Evolutionary conservation across 2,797 vertebrate genomes (phyloP), one percentile per base, ranked within the genome.

Genomic region (Sebastes iracundus): DNA sequence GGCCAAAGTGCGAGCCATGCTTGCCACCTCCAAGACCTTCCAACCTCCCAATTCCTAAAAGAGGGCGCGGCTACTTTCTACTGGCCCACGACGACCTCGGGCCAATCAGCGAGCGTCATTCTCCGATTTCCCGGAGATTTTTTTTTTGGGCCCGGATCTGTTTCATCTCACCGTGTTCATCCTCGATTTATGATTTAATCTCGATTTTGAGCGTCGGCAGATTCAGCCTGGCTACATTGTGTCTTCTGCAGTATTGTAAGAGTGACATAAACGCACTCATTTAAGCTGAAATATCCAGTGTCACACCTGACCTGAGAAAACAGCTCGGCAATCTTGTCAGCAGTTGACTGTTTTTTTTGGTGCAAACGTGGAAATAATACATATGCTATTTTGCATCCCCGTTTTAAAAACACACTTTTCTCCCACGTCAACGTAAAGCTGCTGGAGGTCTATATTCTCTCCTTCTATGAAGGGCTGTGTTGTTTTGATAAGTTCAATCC

Each of bases 1-100:
- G 98, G 98, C 97, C 94, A 99, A 99, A 97, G 98, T 99, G 80
- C 96, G 98, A 91, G 99, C 98, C 35, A 99, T 99, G 99, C 96
- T 99, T 63, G 98, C 98, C 76, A 96, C 97, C 84, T 99, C 98
- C 76, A 99, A 99, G 94, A 97, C 97, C 93, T 96, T 98, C 90
- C 97, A 97, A 61, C 96, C 96, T 77, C 97, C 96, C 81, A 95
- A 94, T 59, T 97, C 97, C 92, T 99, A 95, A 97, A 94, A 94
- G 84, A 93, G 93, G 18, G 4, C 12, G 2, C 2, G 46, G 27
- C 9, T 33, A 38, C 35, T 38, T 55, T 22, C 72, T 30, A 32
- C 81, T 35, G 28, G 63, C 52, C 16, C 42, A 78, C 20, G 55
- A 83, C 79, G 73, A 79, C 73, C 25, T 74, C 33, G 11, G 63